Conservation (phyloP, 1,140 invertebrate species). For the Drosophila nikananu region DNA sequence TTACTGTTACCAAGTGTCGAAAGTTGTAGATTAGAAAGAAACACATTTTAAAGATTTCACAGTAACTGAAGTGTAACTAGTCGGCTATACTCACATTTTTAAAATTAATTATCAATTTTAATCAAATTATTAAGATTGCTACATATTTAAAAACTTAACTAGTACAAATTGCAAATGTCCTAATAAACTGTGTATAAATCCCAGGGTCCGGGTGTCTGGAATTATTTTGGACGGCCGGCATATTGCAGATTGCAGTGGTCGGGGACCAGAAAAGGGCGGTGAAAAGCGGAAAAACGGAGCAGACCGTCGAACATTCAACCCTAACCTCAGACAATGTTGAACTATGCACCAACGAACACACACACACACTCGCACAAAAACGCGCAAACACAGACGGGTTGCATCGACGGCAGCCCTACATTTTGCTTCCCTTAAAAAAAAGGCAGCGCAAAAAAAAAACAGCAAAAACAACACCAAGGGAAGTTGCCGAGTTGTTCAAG, state of each 20-base stretch:
- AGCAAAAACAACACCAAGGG: conserved; percentile 16
- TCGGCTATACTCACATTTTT: no score
- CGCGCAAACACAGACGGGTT: conserved; percentile 10
- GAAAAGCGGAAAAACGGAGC: conserved; percentile 4
- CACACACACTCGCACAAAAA: not conserved
- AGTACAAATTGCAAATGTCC: not conserved
- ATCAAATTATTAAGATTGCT: no score
- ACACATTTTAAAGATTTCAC: no score
- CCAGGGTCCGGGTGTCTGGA: not conserved
- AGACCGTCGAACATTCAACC: conserved; percentile 70
- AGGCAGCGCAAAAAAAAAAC: conserved; percentile 7
- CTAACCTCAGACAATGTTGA: conserved; percentile 83
- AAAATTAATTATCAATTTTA: no score
- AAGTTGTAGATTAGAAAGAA: conserved; percentile 7
- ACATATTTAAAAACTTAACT: not conserved
- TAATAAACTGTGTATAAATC: not conserved
- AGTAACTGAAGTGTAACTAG: no score
- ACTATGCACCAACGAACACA: conserved; percentile 42
- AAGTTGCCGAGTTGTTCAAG: conserved; percentile 1
- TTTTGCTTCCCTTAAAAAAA: conserved; percentile 46
- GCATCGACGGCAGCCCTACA: conserved; percentile 47
- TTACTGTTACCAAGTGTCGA: conserved; percentile 27
- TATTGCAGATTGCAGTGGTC: conserved; percentile 22
- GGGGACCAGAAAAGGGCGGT: conserved; percentile 21
- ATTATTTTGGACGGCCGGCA: not conserved